Conservation (phyloP, 2,888 invertebrate genomes). For the Tribolium freemani region DNA sequence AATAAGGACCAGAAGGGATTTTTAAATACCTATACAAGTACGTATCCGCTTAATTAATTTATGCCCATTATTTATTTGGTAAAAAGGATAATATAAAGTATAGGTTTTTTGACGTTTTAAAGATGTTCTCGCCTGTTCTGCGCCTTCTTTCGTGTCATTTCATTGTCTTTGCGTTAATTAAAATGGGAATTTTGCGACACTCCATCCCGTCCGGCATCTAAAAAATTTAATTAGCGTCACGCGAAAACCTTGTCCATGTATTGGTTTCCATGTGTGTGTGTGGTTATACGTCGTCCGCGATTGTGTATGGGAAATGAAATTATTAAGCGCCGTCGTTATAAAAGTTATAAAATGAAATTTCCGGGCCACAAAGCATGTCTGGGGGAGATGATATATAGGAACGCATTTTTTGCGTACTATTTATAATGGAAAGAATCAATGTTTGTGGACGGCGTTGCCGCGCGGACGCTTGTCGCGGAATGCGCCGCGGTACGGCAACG, state of each 20-base stretch:
- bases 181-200: not conserved
- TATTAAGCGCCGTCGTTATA: slow-evolving; percentile 66
- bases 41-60: too few species aligned
- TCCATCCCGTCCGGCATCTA: slow-evolving; percentile 46
- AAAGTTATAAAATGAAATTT: slow-evolving; percentile 69
- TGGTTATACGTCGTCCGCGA: slow-evolving; percentile 48
- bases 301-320: slow-evolving; percentile 64
- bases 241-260: slow-evolving; percentile 33
- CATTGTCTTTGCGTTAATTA: slow-evolving; percentile 5
- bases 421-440: slow-evolving; percentile 69
- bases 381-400: slow-evolving; percentile 68
- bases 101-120: too few species aligned
- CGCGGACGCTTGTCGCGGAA: slow-evolving; percentile 57
- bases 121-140: too few species aligned
- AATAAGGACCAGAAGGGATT: too few species aligned
- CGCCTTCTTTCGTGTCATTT: too few species aligned
- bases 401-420: slow-evolving; percentile 69
- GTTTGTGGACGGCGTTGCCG: slow-evolving; percentile 60
- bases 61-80: too few species aligned
- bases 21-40: too few species aligned
- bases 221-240: slow-evolving; percentile 60
- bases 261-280: slow-evolving; percentile 44
- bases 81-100: too few species aligned
- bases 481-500: slow-evolving; percentile 59
- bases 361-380: slow-evolving; percentile 68